Conservation (phyloP, 2,888 invertebrate genomes). For the Argyresthia albistria region DNA sequence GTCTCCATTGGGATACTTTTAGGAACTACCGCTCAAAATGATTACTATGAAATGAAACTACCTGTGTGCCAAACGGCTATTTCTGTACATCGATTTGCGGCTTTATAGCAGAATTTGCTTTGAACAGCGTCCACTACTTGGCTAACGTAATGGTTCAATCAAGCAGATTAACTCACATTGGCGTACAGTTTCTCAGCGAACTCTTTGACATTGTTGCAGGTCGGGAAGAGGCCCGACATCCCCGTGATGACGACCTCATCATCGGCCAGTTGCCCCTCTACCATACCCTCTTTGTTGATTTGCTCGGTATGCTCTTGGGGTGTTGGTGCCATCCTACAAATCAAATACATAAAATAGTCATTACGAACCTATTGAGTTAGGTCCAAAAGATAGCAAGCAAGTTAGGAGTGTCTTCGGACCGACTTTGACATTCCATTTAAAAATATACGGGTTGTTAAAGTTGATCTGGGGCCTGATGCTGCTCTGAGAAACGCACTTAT, state of each 20-base stretch:
- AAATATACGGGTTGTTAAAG: too few species aligned
- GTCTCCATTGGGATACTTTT: too few species aligned
- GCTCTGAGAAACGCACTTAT: too few species aligned
- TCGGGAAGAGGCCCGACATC: slow-evolving; percentile 73
- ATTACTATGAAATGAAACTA: too few species aligned
- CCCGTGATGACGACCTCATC: slow-evolving; percentile 68
- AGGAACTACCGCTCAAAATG: too few species aligned
- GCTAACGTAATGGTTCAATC: too few species aligned
- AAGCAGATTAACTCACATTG: slow-evolving; percentile 11
- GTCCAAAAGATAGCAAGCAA: not conserved
- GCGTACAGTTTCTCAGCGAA: slow-evolving; percentile 73
- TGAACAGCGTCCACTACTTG: too few species aligned
- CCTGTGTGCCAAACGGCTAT: too few species aligned
- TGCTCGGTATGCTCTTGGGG: slow-evolving; percentile 6
- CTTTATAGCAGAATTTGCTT: too few species aligned
- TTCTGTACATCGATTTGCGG: too few species aligned
- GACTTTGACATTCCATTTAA: not conserved
- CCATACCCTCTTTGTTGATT: not conserved
- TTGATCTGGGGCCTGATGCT: too few species aligned
- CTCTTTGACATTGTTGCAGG: slow-evolving; percentile 73
- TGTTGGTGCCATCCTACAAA: slow-evolving; percentile 5
- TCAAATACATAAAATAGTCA: not conserved
- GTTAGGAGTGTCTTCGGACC: not conserved
- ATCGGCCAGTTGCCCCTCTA: slow-evolving; percentile 18
- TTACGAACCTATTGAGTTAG: not conserved